Conservation (phyloP, 1,140 invertebrate species). For the Pseudachorutes palmiensis region DNA sequence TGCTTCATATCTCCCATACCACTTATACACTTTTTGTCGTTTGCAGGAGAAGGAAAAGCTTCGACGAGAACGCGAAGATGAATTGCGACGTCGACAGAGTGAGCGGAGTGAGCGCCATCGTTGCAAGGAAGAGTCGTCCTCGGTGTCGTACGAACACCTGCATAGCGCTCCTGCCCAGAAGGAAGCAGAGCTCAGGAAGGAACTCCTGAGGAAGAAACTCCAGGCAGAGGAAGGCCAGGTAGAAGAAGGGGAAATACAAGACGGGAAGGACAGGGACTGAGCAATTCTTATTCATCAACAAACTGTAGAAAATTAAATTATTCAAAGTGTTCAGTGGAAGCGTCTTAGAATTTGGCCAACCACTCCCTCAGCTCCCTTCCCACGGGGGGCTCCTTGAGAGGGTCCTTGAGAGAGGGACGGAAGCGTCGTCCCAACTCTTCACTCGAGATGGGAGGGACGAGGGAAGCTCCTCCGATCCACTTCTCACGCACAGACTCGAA, state of each 20-base stretch:
- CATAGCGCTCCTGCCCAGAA: constrained; percentile 17
- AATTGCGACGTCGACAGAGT: constrained; percentile 51
- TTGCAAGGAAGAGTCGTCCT: constrained; percentile 27
- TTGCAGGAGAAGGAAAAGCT: constrained; percentile 53
- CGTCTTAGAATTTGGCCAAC: too few relatives aligned
- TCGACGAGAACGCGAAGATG: constrained; percentile 53
- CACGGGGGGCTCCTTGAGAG: too few relatives aligned
- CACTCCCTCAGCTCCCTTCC: too few relatives aligned
- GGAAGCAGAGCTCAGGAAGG: constrained; percentile 26
- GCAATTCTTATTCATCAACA: too few relatives aligned
- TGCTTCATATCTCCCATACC: not conserved
- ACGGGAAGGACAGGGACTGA: constrained; percentile 9
- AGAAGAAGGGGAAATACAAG: constrained; percentile 23
- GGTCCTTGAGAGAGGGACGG: too few relatives aligned
- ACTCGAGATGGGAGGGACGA: too few relatives aligned
- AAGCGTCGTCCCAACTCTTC: too few relatives aligned
- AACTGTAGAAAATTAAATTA: too few relatives aligned
- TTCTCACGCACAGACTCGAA: too few relatives aligned
- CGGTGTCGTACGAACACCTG: not conserved
- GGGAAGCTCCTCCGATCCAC: too few relatives aligned
- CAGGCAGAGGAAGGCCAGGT: constrained; percentile 32
- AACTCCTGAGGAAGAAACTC: constrained; percentile 32
- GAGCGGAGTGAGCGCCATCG: constrained; percentile 51
- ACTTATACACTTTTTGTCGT: not conserved
- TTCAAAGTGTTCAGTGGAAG: too few relatives aligned